Evolutionary conservation across 2,888 invertebrate species (phyloP), one percentile per base, ranked within the genome.

Genomic region (Malacosoma neustria): DNA sequence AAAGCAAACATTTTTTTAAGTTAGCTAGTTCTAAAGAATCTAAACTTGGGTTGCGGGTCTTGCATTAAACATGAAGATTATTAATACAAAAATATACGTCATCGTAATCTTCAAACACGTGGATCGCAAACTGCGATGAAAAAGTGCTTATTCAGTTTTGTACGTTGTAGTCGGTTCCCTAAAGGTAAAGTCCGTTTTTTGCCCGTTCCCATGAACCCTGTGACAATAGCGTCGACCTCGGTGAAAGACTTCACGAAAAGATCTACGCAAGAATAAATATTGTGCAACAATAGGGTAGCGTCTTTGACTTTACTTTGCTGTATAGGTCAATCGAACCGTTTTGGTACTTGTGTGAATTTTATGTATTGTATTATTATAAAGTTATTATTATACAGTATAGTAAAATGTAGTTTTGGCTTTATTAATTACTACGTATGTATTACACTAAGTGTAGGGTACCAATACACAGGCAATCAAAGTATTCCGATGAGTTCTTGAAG

Each of bases 181-280:
- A 71, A 65, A 72, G 72, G 73, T 68, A 60, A 62, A 61, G 73
- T 68, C 64, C 68, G 54, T 84, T 85, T 85, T 85, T 85, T 84
- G 81, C 72, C 45, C 53, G 74, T 85, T 84, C 84, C 84, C 84
- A 84, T 84, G 84, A 84, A 84, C 85, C 77, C 73, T 64, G 63
- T 38, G 72, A 85, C 84, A 84, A 85, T 72, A 60, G 76, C 50
- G 46, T 49, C 81, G 81, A 82, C 82, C 85, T 80, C 71, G 63
- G 73, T 72, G 73, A 77, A 80, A 79, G 80, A 72, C 68, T 61
- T 43, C 46, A 45, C 66, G 61, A 61, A 55, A 61, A 72, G 76
- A 84, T 79, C 80, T 71, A 74, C 72, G 74, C 81, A 80, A 81
- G 84, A 82, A 85, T 84, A 85, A 84, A 84, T 84, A 85, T 81